phyloP scores from a whole-genome alignment of 2,888 invertebrate species.

The Venusia cambrica region DNA sequence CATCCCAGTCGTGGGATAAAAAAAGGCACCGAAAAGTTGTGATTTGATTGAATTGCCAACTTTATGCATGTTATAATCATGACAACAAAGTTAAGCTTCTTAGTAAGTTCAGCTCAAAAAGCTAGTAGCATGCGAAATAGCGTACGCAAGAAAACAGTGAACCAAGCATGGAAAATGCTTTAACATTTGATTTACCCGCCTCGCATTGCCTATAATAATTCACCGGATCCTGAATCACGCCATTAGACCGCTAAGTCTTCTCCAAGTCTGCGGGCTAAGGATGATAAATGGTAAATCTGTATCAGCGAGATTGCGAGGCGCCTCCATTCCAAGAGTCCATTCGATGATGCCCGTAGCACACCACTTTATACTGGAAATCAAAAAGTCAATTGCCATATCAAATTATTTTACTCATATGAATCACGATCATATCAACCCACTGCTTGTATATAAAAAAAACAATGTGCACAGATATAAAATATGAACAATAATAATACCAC shows the following conservation, averaged over 20 bases:
- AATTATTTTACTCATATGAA: too few relatives aligned
- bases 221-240: slow-evolving; percentile 27
- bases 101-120: slow-evolving; percentile 3
- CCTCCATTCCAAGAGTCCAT: slow-evolving; percentile 21
- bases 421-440: too few relatives aligned
- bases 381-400: neutral
- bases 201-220: slow-evolving; percentile 26
- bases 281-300: slow-evolving; percentile 34
- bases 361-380: slow-evolving; percentile 4
- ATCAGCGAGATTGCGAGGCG: slow-evolving; percentile 28
- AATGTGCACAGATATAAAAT: too few relatives aligned
- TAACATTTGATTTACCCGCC: slow-evolving; percentile 28
- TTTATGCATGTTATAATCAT: too few relatives aligned
- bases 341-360: slow-evolving; percentile 9
- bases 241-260: slow-evolving; percentile 26
- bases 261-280: slow-evolving; percentile 27
- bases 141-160: slow-evolving; percentile 9
- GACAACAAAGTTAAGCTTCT: too few relatives aligned
- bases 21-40: too few relatives aligned
- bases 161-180: slow-evolving; percentile 5
- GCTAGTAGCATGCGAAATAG: too few relatives aligned
- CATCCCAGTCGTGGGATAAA: too few relatives aligned
- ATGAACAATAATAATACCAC: too few relatives aligned
- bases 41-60: too few relatives aligned
- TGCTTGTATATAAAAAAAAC: too few relatives aligned